Conservation (phyloP, 2,113 vertebrate genomes). For the Patagioenas fasciata region DNA sequence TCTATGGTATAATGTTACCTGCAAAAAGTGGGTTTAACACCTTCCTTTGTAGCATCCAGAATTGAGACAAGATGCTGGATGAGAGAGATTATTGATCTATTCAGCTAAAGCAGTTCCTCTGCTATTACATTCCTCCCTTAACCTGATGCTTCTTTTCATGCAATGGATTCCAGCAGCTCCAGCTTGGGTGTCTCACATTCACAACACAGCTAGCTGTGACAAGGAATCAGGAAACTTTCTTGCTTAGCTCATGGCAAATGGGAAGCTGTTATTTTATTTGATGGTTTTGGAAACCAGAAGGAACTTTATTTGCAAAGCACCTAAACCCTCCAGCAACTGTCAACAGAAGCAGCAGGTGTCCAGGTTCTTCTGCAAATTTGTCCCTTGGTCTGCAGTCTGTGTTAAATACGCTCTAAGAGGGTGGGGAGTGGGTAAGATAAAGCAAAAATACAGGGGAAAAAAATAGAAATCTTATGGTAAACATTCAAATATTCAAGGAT, state of each 20-base stretch:
- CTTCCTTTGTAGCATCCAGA: slow-evolving; percentile 20
- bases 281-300: not conserved
- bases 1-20: not conserved
- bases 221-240: not conserved
- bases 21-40: not conserved
- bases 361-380: not conserved
- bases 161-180: not conserved
- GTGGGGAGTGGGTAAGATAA: fast-evolving
- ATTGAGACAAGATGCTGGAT: slow-evolving; percentile 32
- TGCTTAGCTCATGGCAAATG: not conserved
- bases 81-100: not conserved
- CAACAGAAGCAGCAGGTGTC: not conserved
- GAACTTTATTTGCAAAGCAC: not conserved
- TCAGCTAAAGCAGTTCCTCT: not conserved
- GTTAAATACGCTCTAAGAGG: not conserved
- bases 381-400: not conserved
- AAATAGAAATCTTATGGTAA: not conserved
- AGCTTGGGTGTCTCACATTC: not conserved
- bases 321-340: not conserved
- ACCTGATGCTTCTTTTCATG: not conserved
- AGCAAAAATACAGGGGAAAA: not conserved
- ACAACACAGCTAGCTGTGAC: not conserved
- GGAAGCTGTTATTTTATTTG: not conserved
- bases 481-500: not conserved
- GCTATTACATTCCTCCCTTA: not conserved